phyloP scores from a whole-genome alignment of 2,888 invertebrate species.

The Cinara cedri region DNA sequence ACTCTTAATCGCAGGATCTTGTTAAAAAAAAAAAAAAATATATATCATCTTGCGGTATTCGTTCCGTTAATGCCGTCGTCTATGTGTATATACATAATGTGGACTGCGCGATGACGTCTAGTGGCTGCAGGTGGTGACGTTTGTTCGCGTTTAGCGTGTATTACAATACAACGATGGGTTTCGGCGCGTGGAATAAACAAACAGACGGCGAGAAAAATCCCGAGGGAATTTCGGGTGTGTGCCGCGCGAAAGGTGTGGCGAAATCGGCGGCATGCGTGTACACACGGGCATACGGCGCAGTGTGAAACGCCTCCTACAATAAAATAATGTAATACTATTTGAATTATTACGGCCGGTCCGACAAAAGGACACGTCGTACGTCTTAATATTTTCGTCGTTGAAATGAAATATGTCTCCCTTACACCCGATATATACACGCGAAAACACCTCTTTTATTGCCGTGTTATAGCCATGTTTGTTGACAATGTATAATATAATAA shows the following conservation, averaged over 20 bases:
- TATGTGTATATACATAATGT: too few species aligned
- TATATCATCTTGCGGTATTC: too few species aligned
- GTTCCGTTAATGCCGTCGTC: too few species aligned
- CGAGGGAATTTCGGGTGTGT: not conserved
- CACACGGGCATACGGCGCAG: too few species aligned
- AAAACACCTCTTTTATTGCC: slow-evolving; percentile 53
- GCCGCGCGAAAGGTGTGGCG: slow-evolving; percentile 18
- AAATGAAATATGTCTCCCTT: slow-evolving; percentile 32
- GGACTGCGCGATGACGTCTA: too few species aligned
- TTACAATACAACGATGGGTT: not conserved
- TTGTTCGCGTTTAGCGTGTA: too few species aligned
- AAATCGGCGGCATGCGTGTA: not conserved
- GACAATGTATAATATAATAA: slow-evolving; percentile 27
- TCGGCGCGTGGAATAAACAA: not conserved
- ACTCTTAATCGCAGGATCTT: too few species aligned
- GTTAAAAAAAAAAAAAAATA: too few species aligned
- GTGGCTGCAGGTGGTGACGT: too few species aligned
- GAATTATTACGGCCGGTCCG: slow-evolving; percentile 27
- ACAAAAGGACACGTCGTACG: slow-evolving; percentile 42
- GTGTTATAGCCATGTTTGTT: slow-evolving; percentile 44
- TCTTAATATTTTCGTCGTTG: slow-evolving; percentile 53
- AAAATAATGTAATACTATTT: slow-evolving; percentile 8
- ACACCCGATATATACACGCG: slow-evolving; percentile 9
- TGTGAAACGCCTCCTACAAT: not conserved
- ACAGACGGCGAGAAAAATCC: not conserved